These are phyloP conservation scores for Polymixis lichenea DNA, from an alignment of 2,888 invertebrate genomes.

Conservation along the genomic window DNA sequence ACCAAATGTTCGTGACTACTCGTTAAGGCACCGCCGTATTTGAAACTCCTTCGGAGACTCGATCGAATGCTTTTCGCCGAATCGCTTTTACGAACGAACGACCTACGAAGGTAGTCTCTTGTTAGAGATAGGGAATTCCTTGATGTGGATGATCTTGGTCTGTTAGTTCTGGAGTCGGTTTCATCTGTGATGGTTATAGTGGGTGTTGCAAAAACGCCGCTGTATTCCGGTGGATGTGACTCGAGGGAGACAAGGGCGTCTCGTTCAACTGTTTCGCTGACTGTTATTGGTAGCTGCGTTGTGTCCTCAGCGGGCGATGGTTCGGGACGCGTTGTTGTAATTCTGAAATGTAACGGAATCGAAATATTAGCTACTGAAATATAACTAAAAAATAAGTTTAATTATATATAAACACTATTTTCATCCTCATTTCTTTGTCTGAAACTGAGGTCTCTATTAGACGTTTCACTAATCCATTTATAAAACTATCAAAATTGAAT, in stretches of 20 bases:
- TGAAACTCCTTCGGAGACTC: slow-evolving; percentile 84
- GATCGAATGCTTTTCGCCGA: slow-evolving; percentile 86
- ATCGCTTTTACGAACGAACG: slow-evolving; percentile 85
- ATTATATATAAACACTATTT: too few species aligned
- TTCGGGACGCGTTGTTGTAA: slow-evolving; percentile 80
- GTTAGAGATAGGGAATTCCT: slow-evolving; percentile 81
- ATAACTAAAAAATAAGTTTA: too few species aligned
- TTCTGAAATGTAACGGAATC: slow-evolving; percentile 72
- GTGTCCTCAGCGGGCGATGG: slow-evolving; percentile 74
- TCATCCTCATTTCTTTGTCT: neutral
- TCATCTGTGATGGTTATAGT: slow-evolving; percentile 82
- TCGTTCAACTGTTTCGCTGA: slow-evolving; percentile 85
- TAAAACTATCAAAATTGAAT: neutral
- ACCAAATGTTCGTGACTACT: slow-evolving; percentile 91
- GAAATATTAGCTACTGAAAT: too few species aligned
- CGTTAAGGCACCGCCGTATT: slow-evolving; percentile 83
- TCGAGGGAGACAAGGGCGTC: slow-evolving; percentile 66
- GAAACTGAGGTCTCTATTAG: too few species aligned
- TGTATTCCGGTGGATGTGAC: slow-evolving; percentile 76
- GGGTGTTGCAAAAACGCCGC: slow-evolving; percentile 75
- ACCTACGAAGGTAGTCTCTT: slow-evolving; percentile 81
- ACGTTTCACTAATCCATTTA: too few species aligned
- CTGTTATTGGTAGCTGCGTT: slow-evolving; percentile 83
- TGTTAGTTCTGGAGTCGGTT: slow-evolving; percentile 70
- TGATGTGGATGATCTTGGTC: slow-evolving; percentile 76